Conservation (phyloP, 2,113 vertebrate genomes). For the Beaufortia kweichowensis region DNA sequence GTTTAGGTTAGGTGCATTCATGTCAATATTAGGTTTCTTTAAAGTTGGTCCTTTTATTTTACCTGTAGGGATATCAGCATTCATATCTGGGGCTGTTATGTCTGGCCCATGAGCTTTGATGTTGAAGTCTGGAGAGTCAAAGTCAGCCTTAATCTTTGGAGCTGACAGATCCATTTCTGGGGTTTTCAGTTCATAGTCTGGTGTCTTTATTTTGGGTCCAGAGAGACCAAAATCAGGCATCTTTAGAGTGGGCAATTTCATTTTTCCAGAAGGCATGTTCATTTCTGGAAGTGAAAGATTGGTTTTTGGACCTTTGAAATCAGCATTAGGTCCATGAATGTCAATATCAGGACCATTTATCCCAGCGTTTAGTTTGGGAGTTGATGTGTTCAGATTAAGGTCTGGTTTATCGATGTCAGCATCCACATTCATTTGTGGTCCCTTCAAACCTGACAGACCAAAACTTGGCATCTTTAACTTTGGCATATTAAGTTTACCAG, state of each 20-base stretch:
- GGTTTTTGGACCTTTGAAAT: slow-evolving; percentile 47
- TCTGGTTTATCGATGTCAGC: slow-evolving; percentile 38
- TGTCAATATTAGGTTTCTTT: slow-evolving; percentile 40
- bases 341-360: slow-evolving; percentile 12
- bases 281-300: slow-evolving; percentile 56
- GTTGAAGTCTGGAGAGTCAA: slow-evolving; percentile 50
- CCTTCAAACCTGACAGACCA: slow-evolving; percentile 16
- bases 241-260: slow-evolving; percentile 18
- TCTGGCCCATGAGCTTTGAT: slow-evolving; percentile 29
- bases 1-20: slow-evolving; percentile 54
- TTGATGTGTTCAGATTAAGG: slow-evolving; percentile 11
- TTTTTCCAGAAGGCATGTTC: slow-evolving; percentile 54
- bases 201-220: slow-evolving; percentile 59
- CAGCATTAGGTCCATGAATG: slow-evolving; percentile 23
- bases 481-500: slow-evolving; percentile 46
- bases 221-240: slow-evolving; percentile 58
- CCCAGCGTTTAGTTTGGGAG: slow-evolving; percentile 38
- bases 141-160: slow-evolving; percentile 29
- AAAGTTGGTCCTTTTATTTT: slow-evolving; percentile 47
- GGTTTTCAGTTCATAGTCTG: slow-evolving; percentile 49
- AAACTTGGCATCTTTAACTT: slow-evolving; percentile 50
- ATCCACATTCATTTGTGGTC: slow-evolving; percentile 41
- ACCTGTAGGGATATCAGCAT: slow-evolving; percentile 37
- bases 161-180: slow-evolving; percentile 30
- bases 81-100: slow-evolving; percentile 27